A percentile compares a stretch with the other conserved stretches of the same genome.
These are phyloP conservation scores for Helicorthomorpha holstii DNA, from an alignment of 1,140 invertebrate genomes.

Conservation along the genomic window DNA sequence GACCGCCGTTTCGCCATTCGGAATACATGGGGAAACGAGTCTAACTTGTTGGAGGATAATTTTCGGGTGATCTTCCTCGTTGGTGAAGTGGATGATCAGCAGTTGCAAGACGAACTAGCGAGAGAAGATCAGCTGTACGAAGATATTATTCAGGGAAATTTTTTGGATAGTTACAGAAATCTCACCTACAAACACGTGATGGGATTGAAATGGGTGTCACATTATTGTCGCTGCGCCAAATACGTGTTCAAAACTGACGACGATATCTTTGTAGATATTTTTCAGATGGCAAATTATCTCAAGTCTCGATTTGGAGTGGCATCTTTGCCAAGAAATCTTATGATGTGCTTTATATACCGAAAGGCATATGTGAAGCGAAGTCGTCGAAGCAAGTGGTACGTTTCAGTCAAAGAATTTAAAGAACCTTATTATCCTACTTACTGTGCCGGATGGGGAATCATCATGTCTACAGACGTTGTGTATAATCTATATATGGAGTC, in stretches of 20 bases:
- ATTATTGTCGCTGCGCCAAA: conserved; percentile 41
- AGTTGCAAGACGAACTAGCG: conserved; percentile 29
- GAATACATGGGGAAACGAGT: conserved; percentile 42
- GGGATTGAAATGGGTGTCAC: conserved; percentile 59
- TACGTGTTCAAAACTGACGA: conserved; percentile 63
- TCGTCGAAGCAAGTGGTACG: conserved; percentile 28
- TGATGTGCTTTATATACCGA: conserved; percentile 15
- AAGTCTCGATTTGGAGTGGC: conserved; percentile 14
- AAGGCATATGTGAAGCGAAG: conserved; percentile 14
- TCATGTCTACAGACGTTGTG: conserved; percentile 24
- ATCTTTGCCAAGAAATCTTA: conserved; percentile 8
- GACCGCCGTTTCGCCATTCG: conserved; percentile 41
- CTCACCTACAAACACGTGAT: conserved; percentile 75
- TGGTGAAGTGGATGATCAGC: conserved; percentile 31
- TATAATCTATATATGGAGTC: conserved; percentile 18
- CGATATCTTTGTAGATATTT: conserved; percentile 56
- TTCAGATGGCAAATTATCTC: conserved; percentile 42
- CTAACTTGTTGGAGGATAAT: conserved; percentile 23
- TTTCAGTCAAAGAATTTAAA: conserved; percentile 23
- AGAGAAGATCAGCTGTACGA: conserved; percentile 39
- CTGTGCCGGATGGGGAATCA: conserved; percentile 27
- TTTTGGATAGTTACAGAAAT: conserved; percentile 61
- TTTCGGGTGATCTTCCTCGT: conserved; percentile 41
- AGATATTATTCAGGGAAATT: conserved; percentile 63
- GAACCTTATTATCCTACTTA: conserved; percentile 26